Percentiles rank a stretch among this genome's conserved stretches.
phyloP scores from a whole-genome alignment of 1,140 invertebrate species.

The Anastrepha obliqua region DNA sequence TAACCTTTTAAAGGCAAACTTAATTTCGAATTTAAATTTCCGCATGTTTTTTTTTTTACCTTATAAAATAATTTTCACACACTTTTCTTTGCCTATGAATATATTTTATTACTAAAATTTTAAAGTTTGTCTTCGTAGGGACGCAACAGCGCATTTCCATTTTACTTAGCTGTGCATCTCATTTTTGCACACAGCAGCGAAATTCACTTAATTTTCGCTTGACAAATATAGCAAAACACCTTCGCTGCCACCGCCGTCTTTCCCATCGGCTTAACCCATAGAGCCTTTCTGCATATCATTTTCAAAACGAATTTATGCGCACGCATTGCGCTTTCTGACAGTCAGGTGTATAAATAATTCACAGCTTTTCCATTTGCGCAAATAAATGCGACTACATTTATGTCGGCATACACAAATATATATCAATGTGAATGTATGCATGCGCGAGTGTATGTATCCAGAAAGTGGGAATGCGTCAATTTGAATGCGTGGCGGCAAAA shows the following conservation, averaged over 20 bases:
- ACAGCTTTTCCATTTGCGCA: conserved; percentile 58
- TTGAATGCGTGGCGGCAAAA: background rate
- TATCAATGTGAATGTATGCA: background rate
- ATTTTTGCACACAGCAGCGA: conserved; percentile 7
- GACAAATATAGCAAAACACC: conserved; percentile 19
- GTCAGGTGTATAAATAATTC: conserved; percentile 57
- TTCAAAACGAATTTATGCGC: conserved; percentile 54
- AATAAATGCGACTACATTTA: conserved; percentile 6
- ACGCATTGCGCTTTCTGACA: conserved; percentile 50
- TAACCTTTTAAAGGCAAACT: no score
- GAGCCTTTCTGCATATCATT: background rate
- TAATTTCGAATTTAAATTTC: no score
- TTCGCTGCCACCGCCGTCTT: background rate
- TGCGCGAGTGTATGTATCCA: background rate
- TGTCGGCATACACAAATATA: background rate
- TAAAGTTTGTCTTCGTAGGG: background rate
- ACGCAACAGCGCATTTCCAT: no score
- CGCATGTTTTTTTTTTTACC: no score
- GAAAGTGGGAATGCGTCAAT: background rate
- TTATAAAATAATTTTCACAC: no score
- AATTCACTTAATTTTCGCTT: conserved; percentile 26
- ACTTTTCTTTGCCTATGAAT: no score
- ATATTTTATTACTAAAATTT: no score
- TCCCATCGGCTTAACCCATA: background rate
- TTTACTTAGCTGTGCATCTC: background rate